phyloP scores from a whole-genome alignment of 2,888 invertebrate species.

The Amiota mariae region DNA sequence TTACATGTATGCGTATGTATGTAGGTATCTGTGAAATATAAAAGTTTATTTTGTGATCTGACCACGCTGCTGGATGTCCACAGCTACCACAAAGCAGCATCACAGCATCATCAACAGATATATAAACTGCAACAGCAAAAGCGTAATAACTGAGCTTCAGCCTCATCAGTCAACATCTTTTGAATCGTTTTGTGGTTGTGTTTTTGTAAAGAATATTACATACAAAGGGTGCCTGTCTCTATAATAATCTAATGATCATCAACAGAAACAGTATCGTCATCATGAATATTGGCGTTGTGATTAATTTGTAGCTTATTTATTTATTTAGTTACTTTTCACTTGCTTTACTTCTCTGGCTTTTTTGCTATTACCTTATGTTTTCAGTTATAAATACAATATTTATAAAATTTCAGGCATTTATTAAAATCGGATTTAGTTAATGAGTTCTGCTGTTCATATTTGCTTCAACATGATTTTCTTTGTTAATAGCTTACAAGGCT shows the following conservation, averaged over 20 bases:
- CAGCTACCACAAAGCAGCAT: conserved; percentile 6
- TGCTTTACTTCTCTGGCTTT: conserved; percentile 12
- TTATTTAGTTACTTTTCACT: conserved; percentile 17
- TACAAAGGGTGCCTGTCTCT: conserved; percentile 28
- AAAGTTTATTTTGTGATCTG: conserved; percentile 23
- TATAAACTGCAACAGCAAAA: background rate
- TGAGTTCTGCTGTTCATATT: conserved; percentile 55
- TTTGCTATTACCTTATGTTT: background rate
- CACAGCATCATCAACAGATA: background rate
- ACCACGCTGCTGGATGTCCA: conserved; percentile 19
- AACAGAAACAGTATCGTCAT: conserved; percentile 66
- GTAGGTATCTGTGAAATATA: conserved; percentile 23
- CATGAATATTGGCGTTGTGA: conserved; percentile 61
- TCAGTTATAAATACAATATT: background rate
- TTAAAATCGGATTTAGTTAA: conserved; percentile 69
- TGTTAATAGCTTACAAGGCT: conserved; percentile 46
- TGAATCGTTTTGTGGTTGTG: background rate
- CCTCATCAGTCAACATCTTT: conserved; percentile 21
- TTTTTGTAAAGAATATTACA: too few species aligned
- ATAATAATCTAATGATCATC: conserved; percentile 50
- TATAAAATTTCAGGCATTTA: conserved; percentile 54
- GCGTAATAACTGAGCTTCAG: background rate
- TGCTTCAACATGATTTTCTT: conserved; percentile 21
- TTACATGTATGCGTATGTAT: background rate
- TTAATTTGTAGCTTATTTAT: conserved; percentile 57